Evolutionary conservation across 2,888 invertebrate genomes (phyloP), one percentile per base, ranked within the genome.

Genomic region (Synergus japonicus): DNA sequence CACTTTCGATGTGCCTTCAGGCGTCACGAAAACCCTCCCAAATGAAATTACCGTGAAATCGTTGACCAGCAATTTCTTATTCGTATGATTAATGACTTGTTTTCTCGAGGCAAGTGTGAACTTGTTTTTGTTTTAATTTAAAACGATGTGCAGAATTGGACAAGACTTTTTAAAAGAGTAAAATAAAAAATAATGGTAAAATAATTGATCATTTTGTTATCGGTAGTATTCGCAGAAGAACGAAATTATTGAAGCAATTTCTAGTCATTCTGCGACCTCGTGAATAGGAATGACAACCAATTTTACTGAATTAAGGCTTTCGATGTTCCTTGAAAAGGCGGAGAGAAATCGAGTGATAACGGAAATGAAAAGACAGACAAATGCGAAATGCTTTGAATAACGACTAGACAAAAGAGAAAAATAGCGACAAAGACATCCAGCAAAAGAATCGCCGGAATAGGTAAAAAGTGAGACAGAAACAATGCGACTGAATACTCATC

Each of bases 401-500:
- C 18, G 18, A 43, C n/a, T n/a, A 15, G 49, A 69, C 9, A n/a
- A 73, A 12, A 54, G 67, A 67, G 67, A 10, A 46, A 46, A 22
- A 37, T 49, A 49, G 46, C 22, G 54, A 73, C 54, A 54, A 54
- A 54, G 37, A n/a, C 54, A 37, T n/a, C 1, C 29, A 49, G 49
- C n/a, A 15, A 54, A 73, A 73, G 54, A 73, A 73, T 73, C 15
- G 29, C 60, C 58, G 41, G 63, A 76, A 76, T 63, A 41, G 46
- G 63, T 44, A 63, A 76, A 77, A 46, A 66, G 29, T 44, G 29
- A 63, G 64, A 76, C 41, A 15, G 60, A 37, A 73, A 76, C 64
- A 63, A 73, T 60, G 78, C 76, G 66, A 82, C 18, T 65, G 37
- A 73, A 54, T 37, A 79, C 84, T 83, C 84, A 83, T 81, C 83